These are phyloP conservation scores for Drosophila repletoides DNA, from an alignment of 1,140 invertebrate species.

Conservation along the genomic window DNA sequence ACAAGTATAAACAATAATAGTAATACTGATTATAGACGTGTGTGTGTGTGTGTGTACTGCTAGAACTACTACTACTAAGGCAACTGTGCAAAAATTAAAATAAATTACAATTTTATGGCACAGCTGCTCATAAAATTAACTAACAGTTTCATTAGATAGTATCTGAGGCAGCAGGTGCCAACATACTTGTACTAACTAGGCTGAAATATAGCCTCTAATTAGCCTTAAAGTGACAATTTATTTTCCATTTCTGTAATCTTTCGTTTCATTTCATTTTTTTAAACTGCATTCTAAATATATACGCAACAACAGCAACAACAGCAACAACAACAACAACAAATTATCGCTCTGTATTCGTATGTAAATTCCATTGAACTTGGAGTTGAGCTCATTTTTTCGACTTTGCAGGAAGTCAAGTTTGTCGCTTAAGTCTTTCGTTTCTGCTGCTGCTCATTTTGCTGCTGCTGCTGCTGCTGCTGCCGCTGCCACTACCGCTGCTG, in stretches of 20 bases:
- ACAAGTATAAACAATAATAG: conserved; percentile 20
- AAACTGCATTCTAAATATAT: conserved; percentile 29
- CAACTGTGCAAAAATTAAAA: conserved; percentile 57
- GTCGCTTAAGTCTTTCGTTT: conserved; percentile 72
- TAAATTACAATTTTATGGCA: conserved; percentile 68
- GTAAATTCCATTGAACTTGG: conserved; percentile 66
- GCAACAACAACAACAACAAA: too few relatives aligned
- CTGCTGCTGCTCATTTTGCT: too few relatives aligned
- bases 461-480: too few relatives aligned
- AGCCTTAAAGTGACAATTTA: conserved; percentile 32
- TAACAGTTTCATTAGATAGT: conserved; percentile 67
- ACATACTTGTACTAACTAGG: conserved; percentile 50
- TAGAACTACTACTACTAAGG: conserved; percentile 6
- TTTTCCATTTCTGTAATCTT: conserved; percentile 17
- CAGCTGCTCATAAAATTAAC: conserved; percentile 64
- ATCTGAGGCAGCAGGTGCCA: conserved; percentile 24
- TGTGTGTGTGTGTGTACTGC: too few relatives aligned
- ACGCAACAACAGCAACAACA: too few relatives aligned
- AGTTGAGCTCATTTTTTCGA: conserved; percentile 9
- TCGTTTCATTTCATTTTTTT: conserved; percentile 39
- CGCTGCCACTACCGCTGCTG: too few relatives aligned
- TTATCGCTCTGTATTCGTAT: too few relatives aligned
- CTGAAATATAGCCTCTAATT: conserved; percentile 60
- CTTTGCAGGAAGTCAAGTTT: conserved; percentile 64
- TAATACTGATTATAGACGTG: too few relatives aligned